These are phyloP conservation scores for Ploceus nigricollis DNA, from an alignment of 2,113 vertebrate species.

Conservation along the genomic window DNA sequence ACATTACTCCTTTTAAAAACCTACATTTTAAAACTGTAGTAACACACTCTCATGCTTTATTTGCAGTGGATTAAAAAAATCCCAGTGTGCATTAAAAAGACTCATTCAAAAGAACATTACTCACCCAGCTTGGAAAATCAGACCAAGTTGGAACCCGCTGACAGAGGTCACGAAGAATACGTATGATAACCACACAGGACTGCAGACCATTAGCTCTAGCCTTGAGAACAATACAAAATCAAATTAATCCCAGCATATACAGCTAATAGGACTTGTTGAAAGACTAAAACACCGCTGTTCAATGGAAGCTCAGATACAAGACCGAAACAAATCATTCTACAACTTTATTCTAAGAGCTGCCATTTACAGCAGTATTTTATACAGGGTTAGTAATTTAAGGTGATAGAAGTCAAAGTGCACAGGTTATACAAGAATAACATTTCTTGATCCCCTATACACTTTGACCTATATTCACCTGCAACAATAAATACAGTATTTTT, in stretches of 20 bases:
- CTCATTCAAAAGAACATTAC: conserved; percentile 51
- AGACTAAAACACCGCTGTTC: conserved; percentile 93
- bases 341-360: conserved; percentile 81
- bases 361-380: conserved; percentile 97
- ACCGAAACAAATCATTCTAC: conserved; percentile 67
- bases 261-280: conserved; percentile 71
- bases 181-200: conserved; percentile 97
- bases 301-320: conserved; percentile 91
- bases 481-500: conserved; percentile 78
- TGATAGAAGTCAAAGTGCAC: conserved; percentile 88
- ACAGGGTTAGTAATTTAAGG: conserved; percentile 86
- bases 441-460: conserved; percentile 91
- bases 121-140: conserved; percentile 95
- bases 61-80: not conserved
- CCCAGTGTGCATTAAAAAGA: not conserved
- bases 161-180: conserved; percentile 96
- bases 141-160: conserved; percentile 96
- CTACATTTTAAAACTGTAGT: not conserved
- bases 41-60: not conserved
- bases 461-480: conserved; percentile 78
- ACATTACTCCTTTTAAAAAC: not conserved
- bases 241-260: conserved; percentile 73
- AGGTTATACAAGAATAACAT: conserved; percentile 89
- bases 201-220: conserved; percentile 99
- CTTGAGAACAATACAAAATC: conserved; percentile 91